phyloP scores from a whole-genome alignment of 2,797 vertebrate genomes.

The Pseudotriccus pelzelni region DNA sequence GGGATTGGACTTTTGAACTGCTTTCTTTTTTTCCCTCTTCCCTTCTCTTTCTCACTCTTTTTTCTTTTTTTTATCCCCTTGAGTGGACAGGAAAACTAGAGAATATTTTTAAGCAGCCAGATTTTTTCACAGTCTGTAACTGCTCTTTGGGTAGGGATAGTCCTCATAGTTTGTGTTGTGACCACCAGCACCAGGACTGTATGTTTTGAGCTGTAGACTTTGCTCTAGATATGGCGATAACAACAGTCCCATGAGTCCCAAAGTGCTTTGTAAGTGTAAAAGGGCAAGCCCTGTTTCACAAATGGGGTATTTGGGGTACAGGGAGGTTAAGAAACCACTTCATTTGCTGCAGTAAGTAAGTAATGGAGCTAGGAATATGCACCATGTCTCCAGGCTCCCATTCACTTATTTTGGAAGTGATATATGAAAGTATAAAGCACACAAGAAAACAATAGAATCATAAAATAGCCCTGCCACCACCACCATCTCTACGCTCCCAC shows the following conservation, averaged over 20 bases:
- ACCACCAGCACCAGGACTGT: neutral
- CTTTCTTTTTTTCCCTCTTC: rapidly evolving
- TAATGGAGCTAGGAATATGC: neutral
- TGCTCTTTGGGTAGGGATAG: neutral
- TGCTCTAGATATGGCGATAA: neutral
- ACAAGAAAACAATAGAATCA: neutral
- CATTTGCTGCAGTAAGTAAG: neutral
- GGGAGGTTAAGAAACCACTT: neutral
- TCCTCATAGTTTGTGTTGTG: rapidly evolving
- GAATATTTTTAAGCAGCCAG: neutral
- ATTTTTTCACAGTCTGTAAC: neutral
- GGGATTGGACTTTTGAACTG: neutral
- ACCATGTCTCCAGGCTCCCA: neutral
- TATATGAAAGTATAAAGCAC: neutral
- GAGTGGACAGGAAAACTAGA: neutral
- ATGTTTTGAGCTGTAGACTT: neutral
- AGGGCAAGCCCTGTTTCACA: neutral
- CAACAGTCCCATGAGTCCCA: neutral
- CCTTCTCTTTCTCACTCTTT: no score
- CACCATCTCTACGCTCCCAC: neutral
- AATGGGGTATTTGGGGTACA: neutral
- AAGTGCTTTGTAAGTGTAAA: neutral
- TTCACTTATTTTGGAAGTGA: neutral
- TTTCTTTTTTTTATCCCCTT: neutral
- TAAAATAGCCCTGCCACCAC: neutral